These are phyloP conservation scores for Pyxicephalus adspersus DNA, from an alignment of 2,113 vertebrate genomes.

Conservation along the genomic window DNA sequence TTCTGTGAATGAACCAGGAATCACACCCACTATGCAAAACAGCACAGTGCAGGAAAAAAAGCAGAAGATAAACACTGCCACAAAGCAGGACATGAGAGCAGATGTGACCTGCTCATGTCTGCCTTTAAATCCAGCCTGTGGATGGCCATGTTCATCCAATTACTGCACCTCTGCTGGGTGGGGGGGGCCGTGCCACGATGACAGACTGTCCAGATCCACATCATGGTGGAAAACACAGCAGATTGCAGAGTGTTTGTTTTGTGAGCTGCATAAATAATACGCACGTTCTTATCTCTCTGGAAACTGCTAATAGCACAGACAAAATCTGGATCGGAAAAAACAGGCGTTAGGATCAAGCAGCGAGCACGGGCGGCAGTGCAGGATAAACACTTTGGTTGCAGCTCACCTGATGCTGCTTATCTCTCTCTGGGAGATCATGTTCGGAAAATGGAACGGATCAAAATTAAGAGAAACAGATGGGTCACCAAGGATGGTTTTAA, in stretches of 20 bases:
- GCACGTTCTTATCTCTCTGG: constrained; percentile 48
- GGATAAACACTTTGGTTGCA: constrained; percentile 26
- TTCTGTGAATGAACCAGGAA: constrained; percentile 15
- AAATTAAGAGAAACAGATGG: constrained; percentile 33
- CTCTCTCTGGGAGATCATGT: not conserved
- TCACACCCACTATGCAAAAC: not conserved
- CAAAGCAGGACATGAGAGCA: not conserved
- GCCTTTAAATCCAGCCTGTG: not conserved
- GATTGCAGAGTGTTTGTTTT: constrained; percentile 44
- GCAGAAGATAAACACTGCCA: not conserved
- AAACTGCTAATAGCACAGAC: constrained; percentile 25
- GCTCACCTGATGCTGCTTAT: constrained; percentile 46
- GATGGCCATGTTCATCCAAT: not conserved
- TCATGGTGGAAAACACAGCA: constrained; percentile 15
- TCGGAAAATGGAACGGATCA: not conserved
- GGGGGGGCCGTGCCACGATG: constrained; percentile 13
- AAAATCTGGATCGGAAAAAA: not conserved
- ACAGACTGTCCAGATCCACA: not conserved
- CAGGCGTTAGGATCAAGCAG: not conserved
- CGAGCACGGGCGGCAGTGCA: not conserved
- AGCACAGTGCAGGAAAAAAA: not conserved
- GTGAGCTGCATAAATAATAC: constrained; percentile 21
- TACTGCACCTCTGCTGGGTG: not conserved
- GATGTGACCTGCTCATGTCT: not conserved
- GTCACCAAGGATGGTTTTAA: not conserved